phyloP scores from a whole-genome alignment of 2,888 invertebrate species.

The Tachina lurida region DNA sequence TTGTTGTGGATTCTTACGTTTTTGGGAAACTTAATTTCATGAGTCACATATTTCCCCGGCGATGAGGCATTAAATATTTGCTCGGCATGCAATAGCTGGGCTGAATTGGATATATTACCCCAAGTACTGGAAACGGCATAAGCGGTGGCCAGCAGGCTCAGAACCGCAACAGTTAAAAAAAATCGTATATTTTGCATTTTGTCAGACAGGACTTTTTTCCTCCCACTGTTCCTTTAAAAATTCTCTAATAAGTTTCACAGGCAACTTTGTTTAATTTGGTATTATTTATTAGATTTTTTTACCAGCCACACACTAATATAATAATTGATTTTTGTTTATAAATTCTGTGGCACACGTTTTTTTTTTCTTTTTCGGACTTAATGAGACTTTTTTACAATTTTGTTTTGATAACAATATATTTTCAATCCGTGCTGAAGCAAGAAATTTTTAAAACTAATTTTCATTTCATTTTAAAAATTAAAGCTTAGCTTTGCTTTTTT shows the following conservation, averaged over 20 bases:
- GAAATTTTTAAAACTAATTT: constrained; percentile 63
- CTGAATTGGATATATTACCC: constrained; percentile 80
- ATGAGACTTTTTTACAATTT: constrained; percentile 6
- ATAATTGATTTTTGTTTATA: constrained; percentile 5
- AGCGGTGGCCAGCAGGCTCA: constrained; percentile 74
- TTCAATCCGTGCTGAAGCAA: constrained; percentile 58
- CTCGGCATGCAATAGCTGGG: constrained; percentile 79
- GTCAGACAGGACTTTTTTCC: neutral
- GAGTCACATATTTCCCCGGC: constrained; percentile 79
- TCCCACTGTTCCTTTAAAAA: neutral
- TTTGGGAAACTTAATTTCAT: constrained; percentile 79
- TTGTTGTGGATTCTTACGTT: constrained; percentile 76
- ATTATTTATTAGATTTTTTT: neutral
- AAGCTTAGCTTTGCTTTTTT: constrained; percentile 45
- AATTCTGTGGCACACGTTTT: constrained; percentile 5
- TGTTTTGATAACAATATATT: neutral
- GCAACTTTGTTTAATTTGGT: neutral
- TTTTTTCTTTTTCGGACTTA: neutral
- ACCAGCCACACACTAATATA: neutral
- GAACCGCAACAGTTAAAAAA: constrained; percentile 63
- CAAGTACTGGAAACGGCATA: constrained; percentile 79
- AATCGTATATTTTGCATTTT: constrained; percentile 58
- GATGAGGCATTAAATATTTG: constrained; percentile 78
- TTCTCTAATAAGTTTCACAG: neutral
- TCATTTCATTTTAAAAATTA: constrained; percentile 24